A percentile compares a stretch with the other conserved stretches of the same genome.
phyloP scores from a whole-genome alignment of 2,888 invertebrate genomes.

The Xiphydria camelus region DNA sequence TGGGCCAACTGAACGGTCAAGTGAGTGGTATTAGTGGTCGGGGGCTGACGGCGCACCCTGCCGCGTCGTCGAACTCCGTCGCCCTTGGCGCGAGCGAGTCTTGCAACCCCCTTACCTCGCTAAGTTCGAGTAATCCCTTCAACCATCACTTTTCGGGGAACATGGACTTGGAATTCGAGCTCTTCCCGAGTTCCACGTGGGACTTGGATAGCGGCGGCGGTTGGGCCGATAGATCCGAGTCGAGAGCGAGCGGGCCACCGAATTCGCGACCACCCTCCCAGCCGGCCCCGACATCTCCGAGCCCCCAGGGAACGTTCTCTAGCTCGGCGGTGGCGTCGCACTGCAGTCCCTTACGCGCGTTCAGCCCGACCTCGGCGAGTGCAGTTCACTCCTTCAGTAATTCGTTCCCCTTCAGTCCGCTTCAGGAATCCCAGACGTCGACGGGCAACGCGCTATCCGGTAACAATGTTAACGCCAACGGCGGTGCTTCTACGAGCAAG shows the following conservation, averaged over 20 bases:
- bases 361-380: conserved; percentile 57
- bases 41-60: conserved; percentile 41
- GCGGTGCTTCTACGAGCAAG: conserved; percentile 27
- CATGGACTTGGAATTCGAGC: conserved; percentile 71
- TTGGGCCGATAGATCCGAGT: conserved; percentile 63
- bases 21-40: conserved; percentile 48
- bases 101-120: conserved; percentile 48
- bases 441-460: conserved; percentile 43
- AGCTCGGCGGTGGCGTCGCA: conserved; percentile 62
- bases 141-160: conserved; percentile 44
- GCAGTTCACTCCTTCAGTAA: conserved; percentile 61
- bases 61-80: conserved; percentile 43
- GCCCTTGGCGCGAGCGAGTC: conserved; percentile 45
- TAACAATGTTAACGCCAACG: conserved; percentile 45
- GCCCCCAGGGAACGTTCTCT: conserved; percentile 49
- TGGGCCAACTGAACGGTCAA: conserved; percentile 71
- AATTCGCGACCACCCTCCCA: conserved; percentile 67
- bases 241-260: conserved; percentile 66
- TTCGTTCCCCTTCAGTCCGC: conserved; percentile 68
- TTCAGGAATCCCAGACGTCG: conserved; percentile 60
- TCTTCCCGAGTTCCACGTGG: conserved; percentile 69
- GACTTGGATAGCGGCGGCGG: conserved; percentile 53
- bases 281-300: conserved; percentile 60
- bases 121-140: conserved; percentile 35
- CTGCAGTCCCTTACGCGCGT: conserved; percentile 58